Evolutionary conservation across 2,113 vertebrate species (phyloP).

Genomic region (Willisornis vidua): DNA sequence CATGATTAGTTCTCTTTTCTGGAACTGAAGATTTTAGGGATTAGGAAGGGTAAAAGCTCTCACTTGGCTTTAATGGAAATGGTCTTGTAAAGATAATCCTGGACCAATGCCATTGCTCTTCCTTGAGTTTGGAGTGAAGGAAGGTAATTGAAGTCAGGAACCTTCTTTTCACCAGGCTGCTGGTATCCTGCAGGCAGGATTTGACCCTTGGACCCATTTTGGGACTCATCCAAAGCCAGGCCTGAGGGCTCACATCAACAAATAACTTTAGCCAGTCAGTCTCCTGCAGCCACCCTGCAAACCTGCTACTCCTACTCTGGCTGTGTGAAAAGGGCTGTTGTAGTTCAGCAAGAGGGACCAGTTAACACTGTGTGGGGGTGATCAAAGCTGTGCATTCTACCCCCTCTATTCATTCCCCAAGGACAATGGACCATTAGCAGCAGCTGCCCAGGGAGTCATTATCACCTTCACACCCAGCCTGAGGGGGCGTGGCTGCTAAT

Average conservation of each 20-base stretch:
- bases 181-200: neutral
- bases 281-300: neutral
- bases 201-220: neutral
- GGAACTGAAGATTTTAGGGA: neutral
- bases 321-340: accelerated
- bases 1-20: neutral
- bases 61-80: neutral
- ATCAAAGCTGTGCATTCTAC: too few relatives aligned
- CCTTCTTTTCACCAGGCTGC: neutral
- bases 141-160: neutral
- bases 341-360: too few relatives aligned
- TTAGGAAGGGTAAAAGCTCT: neutral
- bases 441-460: too few relatives aligned
- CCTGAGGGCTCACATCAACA: neutral
- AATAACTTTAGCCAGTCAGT: neutral
- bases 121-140: neutral
- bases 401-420: too few relatives aligned
- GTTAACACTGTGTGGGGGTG: too few relatives aligned
- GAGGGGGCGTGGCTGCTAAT: too few relatives aligned
- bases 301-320: neutral
- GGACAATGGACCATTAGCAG: too few relatives aligned
- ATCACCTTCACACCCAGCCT: too few relatives aligned
- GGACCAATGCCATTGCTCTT: neutral
- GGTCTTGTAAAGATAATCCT: neutral
- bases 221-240: neutral